Evolutionary conservation across 2,797 vertebrate genomes (phyloP).

Genomic region (Enteromius viviparus): DNA sequence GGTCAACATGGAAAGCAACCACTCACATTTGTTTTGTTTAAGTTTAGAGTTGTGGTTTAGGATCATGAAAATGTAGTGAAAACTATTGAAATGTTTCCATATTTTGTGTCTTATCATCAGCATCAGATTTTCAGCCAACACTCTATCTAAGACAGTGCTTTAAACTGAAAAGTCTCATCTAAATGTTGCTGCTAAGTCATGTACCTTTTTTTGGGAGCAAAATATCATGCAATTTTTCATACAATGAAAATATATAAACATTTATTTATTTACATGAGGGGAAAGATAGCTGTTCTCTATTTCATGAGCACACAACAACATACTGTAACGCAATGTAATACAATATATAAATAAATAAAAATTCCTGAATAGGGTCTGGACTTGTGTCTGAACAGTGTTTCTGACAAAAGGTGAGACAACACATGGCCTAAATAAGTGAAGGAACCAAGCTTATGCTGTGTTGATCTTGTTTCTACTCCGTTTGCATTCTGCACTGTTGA

Average conservation of each 20-base stretch:
- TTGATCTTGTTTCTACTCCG: constrained; percentile 24
- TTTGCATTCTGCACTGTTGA: constrained; percentile 43
- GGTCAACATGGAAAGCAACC: background rate
- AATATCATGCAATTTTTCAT: background rate
- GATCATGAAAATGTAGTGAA: background rate
- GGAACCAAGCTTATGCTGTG: constrained; percentile 8
- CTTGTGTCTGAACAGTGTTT: constrained; percentile 9
- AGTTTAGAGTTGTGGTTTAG: background rate
- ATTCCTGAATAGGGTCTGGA: background rate
- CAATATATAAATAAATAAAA: background rate
- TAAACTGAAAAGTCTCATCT: background rate
- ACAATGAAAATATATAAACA: background rate
- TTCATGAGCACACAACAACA: background rate
- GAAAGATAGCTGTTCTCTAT: background rate
- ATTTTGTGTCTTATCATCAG: background rate
- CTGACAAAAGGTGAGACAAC: constrained; percentile 11
- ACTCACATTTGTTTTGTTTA: background rate
- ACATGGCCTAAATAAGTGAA: constrained; percentile 31
- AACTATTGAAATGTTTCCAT: background rate
- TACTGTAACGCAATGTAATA: background rate
- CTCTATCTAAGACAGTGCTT: background rate
- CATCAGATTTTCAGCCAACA: background rate
- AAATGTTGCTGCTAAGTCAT: background rate
- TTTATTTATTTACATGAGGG: background rate
- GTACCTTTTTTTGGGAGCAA: background rate